Evolutionary conservation across 2,888 invertebrate species (phyloP).

Genomic region (Endotricha flammealis): DNA sequence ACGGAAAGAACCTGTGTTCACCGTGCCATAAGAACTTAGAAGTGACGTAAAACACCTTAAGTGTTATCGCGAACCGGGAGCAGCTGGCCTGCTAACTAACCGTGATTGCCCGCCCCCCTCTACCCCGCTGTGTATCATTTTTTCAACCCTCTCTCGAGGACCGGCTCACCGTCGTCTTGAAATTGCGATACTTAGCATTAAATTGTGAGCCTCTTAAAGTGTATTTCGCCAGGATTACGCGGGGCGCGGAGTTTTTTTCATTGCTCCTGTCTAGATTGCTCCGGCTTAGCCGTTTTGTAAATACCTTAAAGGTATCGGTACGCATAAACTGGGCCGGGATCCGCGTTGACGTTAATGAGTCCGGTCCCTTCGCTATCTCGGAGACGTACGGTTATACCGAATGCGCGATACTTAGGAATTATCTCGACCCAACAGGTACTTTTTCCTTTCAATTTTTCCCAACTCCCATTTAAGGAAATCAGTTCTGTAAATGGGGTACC

Average conservation of each 20-base stretch:
- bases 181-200: slow-evolving; percentile 75
- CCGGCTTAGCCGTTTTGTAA: slow-evolving; percentile 66
- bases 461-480: slow-evolving; percentile 48
- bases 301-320: slow-evolving; percentile 72
- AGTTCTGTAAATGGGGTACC: slow-evolving; percentile 40
- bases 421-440: slow-evolving; percentile 39
- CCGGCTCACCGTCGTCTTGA: slow-evolving; percentile 55
- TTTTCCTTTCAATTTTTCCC: slow-evolving; percentile 42
- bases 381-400: slow-evolving; percentile 63
- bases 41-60: slow-evolving; percentile 54
- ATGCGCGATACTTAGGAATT: slow-evolving; percentile 53
- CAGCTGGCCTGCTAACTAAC: slow-evolving; percentile 67
- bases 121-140: slow-evolving; percentile 57
- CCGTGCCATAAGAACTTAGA: slow-evolving; percentile 31
- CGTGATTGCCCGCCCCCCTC: slow-evolving; percentile 49
- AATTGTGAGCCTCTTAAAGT: slow-evolving; percentile 69
- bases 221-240: slow-evolving; percentile 62
- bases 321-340: slow-evolving; percentile 60
- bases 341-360: slow-evolving; percentile 71
- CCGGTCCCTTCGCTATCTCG: slow-evolving; percentile 64
- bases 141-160: slow-evolving; percentile 60
- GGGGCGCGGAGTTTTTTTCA: slow-evolving; percentile 54
- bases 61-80: slow-evolving; percentile 47
- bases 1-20: slow-evolving; percentile 34
- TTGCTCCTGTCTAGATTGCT: slow-evolving; percentile 53